phyloP scores from a whole-genome alignment of 2,888 invertebrate genomes.

The Hydrotaea diabolus region DNA sequence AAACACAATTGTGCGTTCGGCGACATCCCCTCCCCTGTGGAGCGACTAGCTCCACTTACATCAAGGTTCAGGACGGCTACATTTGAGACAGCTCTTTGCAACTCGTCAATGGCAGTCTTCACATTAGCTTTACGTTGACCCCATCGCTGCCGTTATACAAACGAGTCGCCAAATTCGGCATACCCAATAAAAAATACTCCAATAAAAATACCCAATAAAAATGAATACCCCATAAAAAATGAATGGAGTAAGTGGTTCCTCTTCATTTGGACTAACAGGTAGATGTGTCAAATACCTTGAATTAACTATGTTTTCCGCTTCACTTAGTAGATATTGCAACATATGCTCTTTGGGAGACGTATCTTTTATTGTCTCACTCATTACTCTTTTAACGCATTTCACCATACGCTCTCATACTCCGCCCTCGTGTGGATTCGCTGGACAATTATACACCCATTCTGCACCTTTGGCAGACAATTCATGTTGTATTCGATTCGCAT shows the following conservation, averaged over 20 bases:
- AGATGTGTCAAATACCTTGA: constrained; percentile 46
- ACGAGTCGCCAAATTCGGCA: too few relatives aligned
- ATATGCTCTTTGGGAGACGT: neutral
- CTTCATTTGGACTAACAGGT: constrained; percentile 9
- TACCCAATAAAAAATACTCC: too few relatives aligned
- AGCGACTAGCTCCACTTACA: too few relatives aligned
- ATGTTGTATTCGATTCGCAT: neutral
- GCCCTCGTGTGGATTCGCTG: neutral
- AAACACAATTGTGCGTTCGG: too few relatives aligned
- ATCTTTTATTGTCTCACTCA: constrained; percentile 9
- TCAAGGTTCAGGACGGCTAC: too few relatives aligned
- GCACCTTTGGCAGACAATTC: too few relatives aligned
- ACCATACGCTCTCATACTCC: constrained; percentile 69
- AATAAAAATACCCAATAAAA: neutral
- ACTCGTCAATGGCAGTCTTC: too few relatives aligned
- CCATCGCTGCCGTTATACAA: too few relatives aligned
- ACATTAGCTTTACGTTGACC: too few relatives aligned
- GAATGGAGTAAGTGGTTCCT: constrained; percentile 26
- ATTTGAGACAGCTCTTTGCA: too few relatives aligned
- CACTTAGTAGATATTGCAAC: constrained; percentile 9
- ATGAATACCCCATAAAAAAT: too few relatives aligned
- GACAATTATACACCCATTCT: constrained; percentile 56
- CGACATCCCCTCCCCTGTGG: too few relatives aligned
- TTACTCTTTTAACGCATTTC: constrained; percentile 48
- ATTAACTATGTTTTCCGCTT: constrained; percentile 61